Conservation (phyloP, 2,113 vertebrate genomes). For the Neodontobutis hainanensis region DNA sequence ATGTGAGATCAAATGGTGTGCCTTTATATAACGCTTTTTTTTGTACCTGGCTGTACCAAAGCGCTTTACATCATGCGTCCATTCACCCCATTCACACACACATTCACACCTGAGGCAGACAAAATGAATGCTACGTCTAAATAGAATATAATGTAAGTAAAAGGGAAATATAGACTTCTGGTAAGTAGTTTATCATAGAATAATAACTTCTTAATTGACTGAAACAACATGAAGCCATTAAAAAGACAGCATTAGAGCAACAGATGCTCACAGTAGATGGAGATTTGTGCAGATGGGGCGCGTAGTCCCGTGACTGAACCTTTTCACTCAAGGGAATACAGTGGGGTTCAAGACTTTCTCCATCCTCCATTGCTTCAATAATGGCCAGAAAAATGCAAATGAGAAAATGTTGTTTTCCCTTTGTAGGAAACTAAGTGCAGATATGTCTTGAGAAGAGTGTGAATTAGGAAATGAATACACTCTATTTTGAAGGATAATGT, state of each 20-base stretch:
- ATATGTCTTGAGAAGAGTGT: slow-evolving; percentile 19
- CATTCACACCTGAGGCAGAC: no score
- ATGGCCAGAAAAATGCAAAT: slow-evolving; percentile 51
- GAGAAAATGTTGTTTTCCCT: slow-evolving; percentile 50
- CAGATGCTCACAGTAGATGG: slow-evolving; percentile 3
- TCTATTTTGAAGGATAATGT: slow-evolving; percentile 24
- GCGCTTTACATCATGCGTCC: no score
- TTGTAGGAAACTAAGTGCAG: slow-evolving; percentile 25
- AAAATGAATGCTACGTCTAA: slow-evolving; percentile 2
- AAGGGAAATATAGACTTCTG: not conserved
- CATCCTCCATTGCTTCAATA: slow-evolving; percentile 60
- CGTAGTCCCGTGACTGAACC: slow-evolving; percentile 30
- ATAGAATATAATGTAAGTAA: not conserved
- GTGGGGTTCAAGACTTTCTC: slow-evolving; percentile 37
- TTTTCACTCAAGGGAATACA: slow-evolving; percentile 31
- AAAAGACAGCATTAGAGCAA: slow-evolving; percentile 21
- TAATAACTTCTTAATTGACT: slow-evolving; percentile 13
- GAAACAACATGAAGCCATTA: slow-evolving; percentile 1
- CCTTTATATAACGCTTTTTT: no score
- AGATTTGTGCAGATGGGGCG: slow-evolving; percentile 10
- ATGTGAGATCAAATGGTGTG: no score
- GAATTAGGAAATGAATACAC: slow-evolving; percentile 22
- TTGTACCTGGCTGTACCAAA: no score
- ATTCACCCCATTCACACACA: no score
- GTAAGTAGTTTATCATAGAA: not conserved